Evolutionary conservation across 1,140 invertebrate species (phyloP).

Genomic region (Hylyphantes graminicola): DNA sequence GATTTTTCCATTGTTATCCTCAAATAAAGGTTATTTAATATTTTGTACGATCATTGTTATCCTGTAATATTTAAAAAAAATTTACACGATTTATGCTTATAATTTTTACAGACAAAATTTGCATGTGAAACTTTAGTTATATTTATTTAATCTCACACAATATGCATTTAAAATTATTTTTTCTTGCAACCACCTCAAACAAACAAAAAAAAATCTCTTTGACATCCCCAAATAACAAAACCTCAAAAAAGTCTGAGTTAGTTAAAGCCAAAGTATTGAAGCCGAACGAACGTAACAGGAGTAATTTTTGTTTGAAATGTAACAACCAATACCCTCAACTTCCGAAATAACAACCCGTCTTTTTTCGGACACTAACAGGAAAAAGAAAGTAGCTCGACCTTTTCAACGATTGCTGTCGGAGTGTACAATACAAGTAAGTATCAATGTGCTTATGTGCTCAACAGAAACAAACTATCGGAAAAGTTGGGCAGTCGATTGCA

Average conservation of each 20-base stretch:
- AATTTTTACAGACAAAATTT: no score
- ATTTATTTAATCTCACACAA: no score
- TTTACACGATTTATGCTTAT: no score
- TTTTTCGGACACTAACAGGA: not conserved
- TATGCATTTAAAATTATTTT: no score
- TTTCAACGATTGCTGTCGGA: not conserved
- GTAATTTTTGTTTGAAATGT: not conserved
- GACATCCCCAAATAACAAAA: not conserved
- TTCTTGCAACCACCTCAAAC: no score
- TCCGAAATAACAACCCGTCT: not conserved
- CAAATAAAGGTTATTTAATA: no score
- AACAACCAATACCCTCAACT: not conserved
- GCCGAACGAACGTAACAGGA: not conserved
- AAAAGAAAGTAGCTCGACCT: not conserved
- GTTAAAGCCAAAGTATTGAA: not conserved
- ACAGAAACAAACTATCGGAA: slow-evolving; percentile 29
- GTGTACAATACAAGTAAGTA: slow-evolving; percentile 10
- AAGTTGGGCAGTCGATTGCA: slow-evolving; percentile 10
- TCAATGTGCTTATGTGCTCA: slow-evolving; percentile 21
- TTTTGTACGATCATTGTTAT: no score
- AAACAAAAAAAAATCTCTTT: no score
- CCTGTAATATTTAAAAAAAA: no score
- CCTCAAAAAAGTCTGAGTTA: not conserved
- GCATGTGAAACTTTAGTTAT: no score
- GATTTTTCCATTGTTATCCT: no score